These are phyloP conservation scores for Bubo blakistoni DNA, from an alignment of 2,113 vertebrate species.

Conservation along the genomic window DNA sequence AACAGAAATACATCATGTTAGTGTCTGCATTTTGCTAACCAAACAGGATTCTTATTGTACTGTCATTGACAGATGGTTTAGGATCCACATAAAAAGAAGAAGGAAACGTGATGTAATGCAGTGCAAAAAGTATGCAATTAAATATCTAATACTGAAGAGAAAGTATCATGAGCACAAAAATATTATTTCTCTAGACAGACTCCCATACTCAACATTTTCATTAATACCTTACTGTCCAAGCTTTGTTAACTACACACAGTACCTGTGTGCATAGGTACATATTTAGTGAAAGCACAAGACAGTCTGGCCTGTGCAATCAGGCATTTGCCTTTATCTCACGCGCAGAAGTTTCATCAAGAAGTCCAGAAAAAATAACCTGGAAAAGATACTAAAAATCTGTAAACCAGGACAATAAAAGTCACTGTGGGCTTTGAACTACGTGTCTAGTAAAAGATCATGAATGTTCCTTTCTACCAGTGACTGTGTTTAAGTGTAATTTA, in stretches of 20 bases:
- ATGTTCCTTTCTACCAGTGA: not conserved
- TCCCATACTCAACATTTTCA: not conserved
- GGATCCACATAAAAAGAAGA: not conserved
- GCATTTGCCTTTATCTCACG: not conserved
- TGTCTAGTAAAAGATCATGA: not conserved
- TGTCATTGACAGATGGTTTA: not conserved
- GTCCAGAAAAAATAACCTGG: not conserved
- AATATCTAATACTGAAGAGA: not conserved
- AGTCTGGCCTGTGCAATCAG: not conserved
- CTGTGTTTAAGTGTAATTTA: not conserved
- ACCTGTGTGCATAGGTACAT: not conserved
- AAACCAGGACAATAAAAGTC: not conserved
- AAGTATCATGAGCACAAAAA: not conserved
- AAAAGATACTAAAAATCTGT: not conserved
- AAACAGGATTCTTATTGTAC: not conserved
- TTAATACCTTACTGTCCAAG: not conserved
- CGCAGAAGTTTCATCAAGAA: not conserved
- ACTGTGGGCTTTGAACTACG: not conserved
- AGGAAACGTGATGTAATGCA: not conserved
- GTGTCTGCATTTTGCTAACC: not conserved
- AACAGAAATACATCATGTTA: not conserved
- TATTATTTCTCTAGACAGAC: not conserved
- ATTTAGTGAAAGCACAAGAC: not conserved
- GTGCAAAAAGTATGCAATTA: not conserved
- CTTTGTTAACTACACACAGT: not conserved